Percentiles rank a stretch among this genome's conserved stretches.
Conservation (phyloP, 2,113 vertebrate genomes). For the Sclerurus mexicanus region DNA sequence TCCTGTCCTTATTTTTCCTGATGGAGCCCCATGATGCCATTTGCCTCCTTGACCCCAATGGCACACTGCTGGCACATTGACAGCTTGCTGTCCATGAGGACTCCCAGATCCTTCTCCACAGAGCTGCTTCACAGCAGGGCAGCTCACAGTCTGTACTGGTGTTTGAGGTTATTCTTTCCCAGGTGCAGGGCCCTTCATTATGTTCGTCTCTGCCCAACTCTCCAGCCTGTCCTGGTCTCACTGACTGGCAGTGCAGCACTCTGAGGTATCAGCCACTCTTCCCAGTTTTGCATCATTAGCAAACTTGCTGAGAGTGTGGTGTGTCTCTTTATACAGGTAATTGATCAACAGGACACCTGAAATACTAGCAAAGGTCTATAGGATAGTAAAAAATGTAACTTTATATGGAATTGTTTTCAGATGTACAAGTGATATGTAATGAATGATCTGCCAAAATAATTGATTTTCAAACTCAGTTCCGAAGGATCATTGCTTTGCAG, state of each 20-base stretch:
- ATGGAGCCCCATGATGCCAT: not conserved
- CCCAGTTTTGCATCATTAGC: not conserved
- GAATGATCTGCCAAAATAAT: not conserved
- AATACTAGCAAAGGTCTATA: not conserved
- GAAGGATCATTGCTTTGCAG: not conserved
- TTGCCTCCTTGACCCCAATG: not conserved
- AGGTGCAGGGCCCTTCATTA: not conserved
- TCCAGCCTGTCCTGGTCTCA: not conserved
- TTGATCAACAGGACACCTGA: not conserved
- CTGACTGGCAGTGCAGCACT: not conserved
- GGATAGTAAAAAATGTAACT: not conserved
- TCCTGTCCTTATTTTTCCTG: not conserved
- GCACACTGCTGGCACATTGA: not conserved
- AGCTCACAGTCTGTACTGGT: accelerated
- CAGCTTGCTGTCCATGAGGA: not conserved
- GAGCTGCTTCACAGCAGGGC: not conserved
- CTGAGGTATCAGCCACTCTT: not conserved
- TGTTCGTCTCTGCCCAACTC: not conserved
- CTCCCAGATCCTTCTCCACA: not conserved
- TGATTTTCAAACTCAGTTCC: not conserved
- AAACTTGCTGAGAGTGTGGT: not conserved
- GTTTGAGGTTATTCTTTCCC: too few species aligned
- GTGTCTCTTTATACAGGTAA: not conserved
- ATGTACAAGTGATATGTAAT: not conserved
- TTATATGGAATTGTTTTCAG: not conserved